Evolutionary conservation across 2,113 vertebrate species (phyloP).

Genomic region (Seriola quinqueradiata): DNA sequence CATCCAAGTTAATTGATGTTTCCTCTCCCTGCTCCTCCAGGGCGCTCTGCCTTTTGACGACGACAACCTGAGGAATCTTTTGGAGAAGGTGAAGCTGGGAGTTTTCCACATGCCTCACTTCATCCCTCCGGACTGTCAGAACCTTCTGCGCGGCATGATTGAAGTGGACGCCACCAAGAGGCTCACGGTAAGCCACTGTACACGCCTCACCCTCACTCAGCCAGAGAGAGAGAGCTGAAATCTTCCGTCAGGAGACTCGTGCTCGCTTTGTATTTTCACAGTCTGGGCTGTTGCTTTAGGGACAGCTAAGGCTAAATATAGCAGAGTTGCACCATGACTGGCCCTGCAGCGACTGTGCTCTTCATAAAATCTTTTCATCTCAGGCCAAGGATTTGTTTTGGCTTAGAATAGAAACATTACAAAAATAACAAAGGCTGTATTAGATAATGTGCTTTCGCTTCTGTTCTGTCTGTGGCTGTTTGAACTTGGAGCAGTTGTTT

Average conservation of each 20-base stretch:
- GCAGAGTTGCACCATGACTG: constrained; percentile 7
- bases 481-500: not conserved
- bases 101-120: constrained; percentile 98
- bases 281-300: constrained; percentile 14
- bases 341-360: constrained; percentile 24
- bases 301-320: constrained; percentile 38
- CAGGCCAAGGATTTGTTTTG: not conserved
- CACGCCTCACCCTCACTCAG: not conserved
- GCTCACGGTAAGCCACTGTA: constrained; percentile 80
- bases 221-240: not conserved
- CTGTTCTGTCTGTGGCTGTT: constrained; percentile 2
- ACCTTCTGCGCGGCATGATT: constrained; percentile 97
- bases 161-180: constrained; percentile 96
- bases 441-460: constrained; percentile 5
- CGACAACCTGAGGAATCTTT: constrained; percentile 92
- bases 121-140: constrained; percentile 98
- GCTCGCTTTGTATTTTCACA: not conserved
- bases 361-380: constrained; percentile 29
- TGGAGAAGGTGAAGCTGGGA: constrained; percentile 93
- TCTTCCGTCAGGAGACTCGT: not conserved
- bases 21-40: constrained; percentile 53
- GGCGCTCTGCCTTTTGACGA: constrained; percentile 94
- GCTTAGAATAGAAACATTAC: constrained; percentile 29
- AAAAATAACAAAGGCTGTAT: not conserved
- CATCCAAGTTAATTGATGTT: too few relatives aligned